Base-by-base conservation (phyloP, 2,113 vertebrate species). In the Chitala chitala region DNA sequence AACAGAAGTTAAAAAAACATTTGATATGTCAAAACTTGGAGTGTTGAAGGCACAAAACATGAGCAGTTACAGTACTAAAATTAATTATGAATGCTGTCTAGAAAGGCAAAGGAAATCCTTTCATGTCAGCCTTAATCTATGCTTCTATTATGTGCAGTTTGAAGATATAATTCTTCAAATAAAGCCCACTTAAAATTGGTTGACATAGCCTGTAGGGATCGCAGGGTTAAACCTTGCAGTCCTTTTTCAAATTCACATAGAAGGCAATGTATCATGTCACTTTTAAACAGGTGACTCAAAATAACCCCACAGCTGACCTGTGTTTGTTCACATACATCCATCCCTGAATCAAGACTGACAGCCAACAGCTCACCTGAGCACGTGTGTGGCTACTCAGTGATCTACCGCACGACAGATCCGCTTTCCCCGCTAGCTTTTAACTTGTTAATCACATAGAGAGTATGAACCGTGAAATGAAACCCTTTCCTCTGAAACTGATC, bases 391-490 rank as follows among this genome's bases (percentile, higher is more conserved):
- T 75, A 81, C 85, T 88, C 83, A 77, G 83, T 48, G 79, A 84
- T 76, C 85, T 85, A 84, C 82, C 81, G 82, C 15, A 83, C 79
- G 75, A 76, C 82, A 81, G 72, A 84, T 84, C 84, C 79, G 86
- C 84, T 83, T 80, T 86, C 82, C 80, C 86, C 83, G 80, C 82
- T 83, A 79, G 81, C 83, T 76, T 89, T 89, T 89, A 87, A 84
- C 84, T 84, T 89, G 88, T 89, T 90, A 91, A 90, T 90, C 87
- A 86, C 87, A 86, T 89, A 86, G 86, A 86, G 85, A 78, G 83
- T 87, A 82, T 88, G 86, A 86, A 91, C 85, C 88, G 83, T 91
- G 89, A 90, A 91, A 91, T 91, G 86, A 90, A 89, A 88, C 82
- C 81, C 82, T 86, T 87, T 86, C 86, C 72, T 77, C 76, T 78